Conservation (phyloP, 35 echinoderm and acorn worm genomes). For the Stichopus chloronotus region DNA sequence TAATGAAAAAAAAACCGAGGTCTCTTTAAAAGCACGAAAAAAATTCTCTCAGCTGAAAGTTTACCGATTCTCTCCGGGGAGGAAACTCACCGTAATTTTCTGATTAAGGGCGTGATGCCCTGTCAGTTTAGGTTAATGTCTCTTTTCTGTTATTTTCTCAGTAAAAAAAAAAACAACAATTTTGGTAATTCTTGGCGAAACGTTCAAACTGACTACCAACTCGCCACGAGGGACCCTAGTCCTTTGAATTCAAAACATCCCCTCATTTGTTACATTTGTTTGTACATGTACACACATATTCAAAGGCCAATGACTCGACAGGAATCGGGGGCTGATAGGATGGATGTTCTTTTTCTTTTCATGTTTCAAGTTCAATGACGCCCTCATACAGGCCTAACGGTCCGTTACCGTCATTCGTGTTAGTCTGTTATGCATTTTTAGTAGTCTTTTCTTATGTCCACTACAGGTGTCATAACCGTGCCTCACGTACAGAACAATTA, state of each 20-base stretch:
- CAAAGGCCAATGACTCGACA: slow-evolving; percentile 1
- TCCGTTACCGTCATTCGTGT: too few species aligned
- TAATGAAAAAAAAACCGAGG: background rate
- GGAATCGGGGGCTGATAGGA: too few species aligned
- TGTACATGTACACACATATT: too few species aligned
- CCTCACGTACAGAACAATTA: too few species aligned
- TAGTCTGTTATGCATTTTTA: too few species aligned
- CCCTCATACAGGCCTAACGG: too few species aligned
- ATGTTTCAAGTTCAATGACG: too few species aligned
- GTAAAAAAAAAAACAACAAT: background rate
- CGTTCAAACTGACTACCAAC: background rate
- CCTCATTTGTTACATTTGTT: background rate
- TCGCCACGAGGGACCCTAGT: background rate
- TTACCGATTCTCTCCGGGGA: background rate
- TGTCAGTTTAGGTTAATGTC: background rate
- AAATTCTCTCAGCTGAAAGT: background rate
- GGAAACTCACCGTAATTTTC: background rate
- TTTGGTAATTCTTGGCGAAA: background rate
- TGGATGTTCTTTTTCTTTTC: too few species aligned
- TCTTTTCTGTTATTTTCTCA: background rate
- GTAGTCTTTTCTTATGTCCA: too few species aligned
- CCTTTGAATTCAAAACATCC: background rate
- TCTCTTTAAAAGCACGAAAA: background rate
- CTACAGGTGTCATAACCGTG: too few species aligned
- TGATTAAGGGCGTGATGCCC: slow-evolving; percentile 2